Conservation (phyloP, 1,140 invertebrate genomes). For the Cataglyphis hispanica region DNA sequence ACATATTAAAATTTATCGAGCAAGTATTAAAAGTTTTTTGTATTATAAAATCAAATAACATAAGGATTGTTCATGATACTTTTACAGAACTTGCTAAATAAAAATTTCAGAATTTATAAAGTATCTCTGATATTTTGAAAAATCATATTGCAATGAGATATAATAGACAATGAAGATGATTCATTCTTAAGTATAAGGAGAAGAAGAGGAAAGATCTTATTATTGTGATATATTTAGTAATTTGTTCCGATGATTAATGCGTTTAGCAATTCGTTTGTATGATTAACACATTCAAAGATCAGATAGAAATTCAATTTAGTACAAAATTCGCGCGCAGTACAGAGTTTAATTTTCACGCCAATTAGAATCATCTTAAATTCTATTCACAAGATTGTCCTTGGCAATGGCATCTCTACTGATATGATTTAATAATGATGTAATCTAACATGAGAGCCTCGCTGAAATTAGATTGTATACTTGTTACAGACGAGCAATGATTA, state of each 20-base stretch:
- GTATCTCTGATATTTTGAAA: background rate
- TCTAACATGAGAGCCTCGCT: background rate
- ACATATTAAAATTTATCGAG: too few relatives aligned
- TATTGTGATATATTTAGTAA: slow-evolving; percentile 11
- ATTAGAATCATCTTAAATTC: background rate
- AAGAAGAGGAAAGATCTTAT: background rate
- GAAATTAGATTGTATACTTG: slow-evolving; percentile 32
- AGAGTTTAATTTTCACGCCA: slow-evolving; percentile 3
- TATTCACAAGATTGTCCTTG: slow-evolving; percentile 10
- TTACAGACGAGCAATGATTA: slow-evolving; percentile 96
- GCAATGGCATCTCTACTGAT: slow-evolving; percentile 4
- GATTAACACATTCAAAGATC: slow-evolving; percentile 24
- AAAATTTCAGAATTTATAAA: background rate
- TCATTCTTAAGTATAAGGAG: background rate
- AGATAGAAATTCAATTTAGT: background rate
- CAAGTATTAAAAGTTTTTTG: too few relatives aligned
- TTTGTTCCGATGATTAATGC: background rate
- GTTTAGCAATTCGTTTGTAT: slow-evolving; percentile 4
- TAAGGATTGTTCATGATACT: background rate
- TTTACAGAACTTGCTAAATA: background rate
- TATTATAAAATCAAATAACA: background rate
- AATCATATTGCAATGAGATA: slow-evolving; percentile 9
- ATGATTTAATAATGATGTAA: slow-evolving; percentile 12
- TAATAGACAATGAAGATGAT: background rate
- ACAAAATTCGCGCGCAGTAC: background rate